Base-by-base conservation (phyloP, 1,140 invertebrate genomes). In the Magallana gigas region DNA sequence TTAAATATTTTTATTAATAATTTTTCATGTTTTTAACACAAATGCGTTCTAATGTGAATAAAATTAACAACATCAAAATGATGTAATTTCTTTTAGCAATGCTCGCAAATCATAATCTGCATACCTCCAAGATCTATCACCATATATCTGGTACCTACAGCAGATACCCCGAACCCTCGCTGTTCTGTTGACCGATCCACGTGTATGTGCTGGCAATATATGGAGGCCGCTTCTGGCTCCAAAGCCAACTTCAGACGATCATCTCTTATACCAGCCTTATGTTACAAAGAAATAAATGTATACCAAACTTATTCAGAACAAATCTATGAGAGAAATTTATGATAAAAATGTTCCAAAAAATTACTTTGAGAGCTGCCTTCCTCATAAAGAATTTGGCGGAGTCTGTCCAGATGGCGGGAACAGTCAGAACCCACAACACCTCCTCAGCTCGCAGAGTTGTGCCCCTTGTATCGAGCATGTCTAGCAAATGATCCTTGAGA, bases 171-270 rank as follows among this genome's bases (percentile, higher is more conserved):
- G 18, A 87, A 84, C n/a, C 86, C 85, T 68, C 60, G 76, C 81
- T 83, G 48, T 12, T 59, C 86, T 76, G 84, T 64, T 36, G 62
- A n/a, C 14, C 83, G 83, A 58, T 87, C 86, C 64, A 84, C 64
- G 6, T 60, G 83, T 14, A 87, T 76, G 71, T 87, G 64, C 56
- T 87, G 86, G 59, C 86, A 87, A 14, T 84, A 84, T 14, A 87
- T 64, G 56, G 86, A 87, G 11, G 86, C 86, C 14, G 87, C 87
- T 18, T 88, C 87, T 14, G 87, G 87, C 57, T 88, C 87, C 36
- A 88, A 83, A 83, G 83, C 64, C 1, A 88, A 58, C 62, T 85
- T 84, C 16, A 88, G 48, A 36, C 18, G 14, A 9, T 82, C 12
- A 23, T 57, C 12, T 8, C 18, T 29, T n/a, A 88, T 88, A 8